These are phyloP conservation scores for Gallinago undulata DNA, from an alignment of 2,113 vertebrate genomes.

Conservation along the genomic window DNA sequence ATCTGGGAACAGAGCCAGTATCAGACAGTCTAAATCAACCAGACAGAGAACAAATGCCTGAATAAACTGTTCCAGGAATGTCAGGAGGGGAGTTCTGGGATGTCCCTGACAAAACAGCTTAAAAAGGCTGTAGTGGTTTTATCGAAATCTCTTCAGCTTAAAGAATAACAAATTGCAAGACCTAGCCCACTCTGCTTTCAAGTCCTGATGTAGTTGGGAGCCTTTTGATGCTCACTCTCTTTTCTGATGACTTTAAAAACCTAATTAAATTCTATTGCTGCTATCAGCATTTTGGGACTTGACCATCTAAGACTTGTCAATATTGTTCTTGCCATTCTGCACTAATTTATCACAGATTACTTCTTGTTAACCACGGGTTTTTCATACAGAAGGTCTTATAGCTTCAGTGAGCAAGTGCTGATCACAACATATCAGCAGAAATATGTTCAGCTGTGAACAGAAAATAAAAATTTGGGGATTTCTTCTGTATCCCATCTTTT, in stretches of 20 bases:
- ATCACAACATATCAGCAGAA: not conserved
- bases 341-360: constrained; percentile 49
- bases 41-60: not conserved
- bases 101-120: not conserved
- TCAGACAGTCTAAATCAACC: constrained; percentile 3
- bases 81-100: not conserved
- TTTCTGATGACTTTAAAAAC: not conserved
- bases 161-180: not conserved
- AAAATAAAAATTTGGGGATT: not conserved
- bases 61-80: constrained; percentile 15
- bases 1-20: not conserved
- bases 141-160: not conserved
- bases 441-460: not conserved
- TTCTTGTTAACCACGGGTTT: not conserved
- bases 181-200: not conserved
- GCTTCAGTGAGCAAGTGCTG: not conserved
- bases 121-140: not conserved
- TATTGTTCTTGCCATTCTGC: constrained; percentile 42
- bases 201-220: not conserved
- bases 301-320: constrained; percentile 30
- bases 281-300: constrained; percentile 46
- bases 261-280: constrained; percentile 40
- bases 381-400: not conserved
- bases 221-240: not conserved
- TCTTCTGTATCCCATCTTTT: not conserved